A percentile compares a stretch with the other conserved stretches of the same genome.
These are phyloP conservation scores for Malurus melanocephalus DNA, from an alignment of 2,113 vertebrate species.

Conservation along the genomic window DNA sequence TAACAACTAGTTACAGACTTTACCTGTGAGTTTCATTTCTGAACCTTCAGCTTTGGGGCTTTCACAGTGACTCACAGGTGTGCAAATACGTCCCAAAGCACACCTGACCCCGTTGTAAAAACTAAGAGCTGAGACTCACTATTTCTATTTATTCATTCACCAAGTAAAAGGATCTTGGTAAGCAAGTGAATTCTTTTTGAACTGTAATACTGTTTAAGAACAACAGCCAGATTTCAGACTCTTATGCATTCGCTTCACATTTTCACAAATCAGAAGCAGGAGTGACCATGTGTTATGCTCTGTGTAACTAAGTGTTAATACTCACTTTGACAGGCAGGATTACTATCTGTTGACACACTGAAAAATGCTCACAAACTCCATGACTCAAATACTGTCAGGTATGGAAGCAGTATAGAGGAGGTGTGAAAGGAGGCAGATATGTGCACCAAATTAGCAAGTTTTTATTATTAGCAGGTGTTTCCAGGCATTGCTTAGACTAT, in stretches of 20 bases:
- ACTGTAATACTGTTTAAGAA: background rate
- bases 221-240: background rate
- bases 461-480: slow-evolving; percentile 42
- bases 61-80: background rate
- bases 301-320: background rate
- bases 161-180: background rate
- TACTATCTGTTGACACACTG: background rate
- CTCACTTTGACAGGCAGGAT: background rate
- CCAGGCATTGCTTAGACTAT: background rate
- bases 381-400: slow-evolving; percentile 2
- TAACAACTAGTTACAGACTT: background rate
- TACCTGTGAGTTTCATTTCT: background rate
- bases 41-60: background rate
- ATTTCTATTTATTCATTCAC: background rate
- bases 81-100: background rate
- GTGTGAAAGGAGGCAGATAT: slow-evolving; percentile 10
- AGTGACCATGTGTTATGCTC: background rate
- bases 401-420: background rate
- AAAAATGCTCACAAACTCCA: background rate
- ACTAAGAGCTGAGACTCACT: background rate
- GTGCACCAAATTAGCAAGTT: background rate
- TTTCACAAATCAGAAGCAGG: background rate
- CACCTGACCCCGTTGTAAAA: background rate
- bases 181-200: background rate
- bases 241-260: background rate